phyloP scores from a whole-genome alignment of 2,113 vertebrate species.

The Gavia stellata region DNA sequence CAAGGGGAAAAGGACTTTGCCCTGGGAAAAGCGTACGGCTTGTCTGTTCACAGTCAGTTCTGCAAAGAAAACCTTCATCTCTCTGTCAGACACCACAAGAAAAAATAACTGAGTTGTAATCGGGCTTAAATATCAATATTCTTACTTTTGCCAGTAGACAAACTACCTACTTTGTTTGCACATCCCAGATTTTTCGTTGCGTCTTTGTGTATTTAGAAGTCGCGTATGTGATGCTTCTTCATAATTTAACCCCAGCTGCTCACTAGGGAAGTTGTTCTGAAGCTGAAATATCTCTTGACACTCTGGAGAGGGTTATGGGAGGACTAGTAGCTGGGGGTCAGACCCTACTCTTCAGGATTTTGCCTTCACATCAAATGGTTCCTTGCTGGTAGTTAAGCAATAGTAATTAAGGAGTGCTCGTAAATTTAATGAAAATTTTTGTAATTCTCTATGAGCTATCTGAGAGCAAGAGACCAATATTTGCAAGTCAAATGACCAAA shows the following conservation, averaged over 20 bases:
- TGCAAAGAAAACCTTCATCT: background rate
- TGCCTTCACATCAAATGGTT: conserved; percentile 1
- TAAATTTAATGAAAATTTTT: conserved; percentile 63
- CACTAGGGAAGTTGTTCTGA: background rate
- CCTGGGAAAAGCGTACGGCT: background rate
- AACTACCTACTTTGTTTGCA: background rate
- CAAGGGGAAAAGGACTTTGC: background rate
- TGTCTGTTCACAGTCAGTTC: background rate
- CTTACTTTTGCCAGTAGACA: background rate
- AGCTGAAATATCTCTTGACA: conserved; percentile 41
- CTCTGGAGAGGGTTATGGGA: background rate
- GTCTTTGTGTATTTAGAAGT: background rate
- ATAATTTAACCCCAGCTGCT: background rate
- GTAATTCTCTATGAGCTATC: conserved; percentile 58
- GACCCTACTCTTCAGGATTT: conserved; percentile 20
- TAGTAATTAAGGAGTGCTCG: conserved; percentile 32
- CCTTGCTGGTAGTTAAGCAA: background rate
- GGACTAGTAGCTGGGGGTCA: background rate
- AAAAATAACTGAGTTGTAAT: background rate
- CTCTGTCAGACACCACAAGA: background rate
- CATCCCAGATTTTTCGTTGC: background rate
- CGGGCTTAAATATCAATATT: background rate
- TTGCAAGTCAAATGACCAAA: conserved; percentile 74
- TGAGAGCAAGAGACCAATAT: conserved; percentile 62
- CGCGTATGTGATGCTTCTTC: background rate